Evolutionary conservation across 2,113 vertebrate species (phyloP), one percentile per base, ranked within the genome.

Genomic region (Nettapus auritus): DNA sequence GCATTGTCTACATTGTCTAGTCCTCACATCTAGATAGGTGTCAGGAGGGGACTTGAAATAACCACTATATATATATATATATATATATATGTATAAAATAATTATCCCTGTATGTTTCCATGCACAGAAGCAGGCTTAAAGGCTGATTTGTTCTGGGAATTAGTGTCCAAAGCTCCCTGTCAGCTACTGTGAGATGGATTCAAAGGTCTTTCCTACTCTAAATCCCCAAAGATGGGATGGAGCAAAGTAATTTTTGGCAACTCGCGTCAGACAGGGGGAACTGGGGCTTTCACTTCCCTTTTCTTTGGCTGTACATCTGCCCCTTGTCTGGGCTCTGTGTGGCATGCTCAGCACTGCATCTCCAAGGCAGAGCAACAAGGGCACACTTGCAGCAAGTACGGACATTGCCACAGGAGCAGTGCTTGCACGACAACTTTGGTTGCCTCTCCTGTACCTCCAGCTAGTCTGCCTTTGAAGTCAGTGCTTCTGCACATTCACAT

Each of bases 261-360:
- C 63, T 44, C 76, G 62, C 57, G 8, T 88, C 94, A 96, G 48
- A 83, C 82, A 33, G 36, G 13, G 17, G 42, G 90, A 79, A 50
- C 74, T 59, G 63, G 74, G 86, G 55, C 67, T 96, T 94, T 97
- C 94, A 73, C 67, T 95, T 97, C 96, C 85, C 48, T 90, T 92
- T 96, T 86, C 68, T 68, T 82, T 44, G 55, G 63, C 59, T 74
- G 34, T 34, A 52, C 69, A 82, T 93, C 90, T 95, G 92, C 59
- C 48, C 34, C 38, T 71, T 33, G 67, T 25, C 60, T 66, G 34
- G 36, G 46, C 59, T 38, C 34, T 59, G 22, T 22, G 8, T 19
- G 20, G 60, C 55, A 71, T 5, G 26, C 64, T 86, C 16, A 22
- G 40, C 9, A 60, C 71, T 71, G 38, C 64, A 52, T 56, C 53